Conservation (phyloP, 2,113 vertebrate species). For the Myotis lucifugus region DNA sequence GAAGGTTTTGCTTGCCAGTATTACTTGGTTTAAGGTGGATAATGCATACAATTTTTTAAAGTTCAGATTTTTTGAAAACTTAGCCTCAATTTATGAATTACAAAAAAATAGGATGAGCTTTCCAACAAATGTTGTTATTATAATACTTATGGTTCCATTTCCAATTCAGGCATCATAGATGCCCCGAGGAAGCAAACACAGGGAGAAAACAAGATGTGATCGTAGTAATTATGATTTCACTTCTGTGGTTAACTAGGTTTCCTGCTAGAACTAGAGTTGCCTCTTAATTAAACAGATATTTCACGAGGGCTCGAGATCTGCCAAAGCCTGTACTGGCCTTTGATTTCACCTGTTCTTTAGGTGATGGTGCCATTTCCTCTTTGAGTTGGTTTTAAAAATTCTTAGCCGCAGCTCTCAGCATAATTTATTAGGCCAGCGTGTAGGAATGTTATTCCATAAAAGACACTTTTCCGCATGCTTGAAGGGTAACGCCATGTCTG, state of each 20-base stretch:
- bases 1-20: not conserved
- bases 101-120: not conserved
- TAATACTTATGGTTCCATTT: not conserved
- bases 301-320: not conserved
- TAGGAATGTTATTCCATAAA: not conserved
- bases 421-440: not conserved
- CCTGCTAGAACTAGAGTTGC: not conserved
- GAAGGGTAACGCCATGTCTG: not conserved
- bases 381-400: not conserved
- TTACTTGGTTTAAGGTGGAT: not conserved
- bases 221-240: constrained; percentile 28
- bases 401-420: not conserved
- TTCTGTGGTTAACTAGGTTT: constrained; percentile 39
- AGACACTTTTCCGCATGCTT: not conserved
- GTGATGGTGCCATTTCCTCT: not conserved
- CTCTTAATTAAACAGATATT: constrained; percentile 28
- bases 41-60: not conserved
- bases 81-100: not conserved
- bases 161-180: not conserved
- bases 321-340: not conserved
- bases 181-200: not conserved
- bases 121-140: not conserved
- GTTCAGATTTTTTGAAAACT: not conserved
- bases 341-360: not conserved
- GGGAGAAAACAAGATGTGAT: not conserved